Conservation (phyloP, 2,888 invertebrate species). For the Uropetala carovei region DNA sequence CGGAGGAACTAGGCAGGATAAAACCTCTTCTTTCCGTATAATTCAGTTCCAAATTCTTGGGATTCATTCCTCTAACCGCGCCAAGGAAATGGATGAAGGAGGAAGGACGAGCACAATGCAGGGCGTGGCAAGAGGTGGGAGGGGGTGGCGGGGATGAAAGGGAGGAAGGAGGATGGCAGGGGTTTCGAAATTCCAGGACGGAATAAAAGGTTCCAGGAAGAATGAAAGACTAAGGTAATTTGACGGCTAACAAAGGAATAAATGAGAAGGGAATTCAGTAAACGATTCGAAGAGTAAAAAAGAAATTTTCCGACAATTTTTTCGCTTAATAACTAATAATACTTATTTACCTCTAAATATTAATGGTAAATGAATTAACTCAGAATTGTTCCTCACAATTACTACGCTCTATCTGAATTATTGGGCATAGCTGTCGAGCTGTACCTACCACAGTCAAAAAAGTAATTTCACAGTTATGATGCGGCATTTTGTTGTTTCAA, state of each 20-base stretch:
- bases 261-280: constrained; percentile 8
- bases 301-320: background rate
- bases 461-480: too few relatives aligned
- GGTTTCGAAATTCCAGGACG: background rate
- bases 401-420: background rate
- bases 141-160: background rate
- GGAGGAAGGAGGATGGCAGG: background rate
- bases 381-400: background rate
- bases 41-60: constrained; percentile 58
- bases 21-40: constrained; percentile 35
- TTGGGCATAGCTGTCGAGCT: too few relatives aligned
- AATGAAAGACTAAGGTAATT: background rate
- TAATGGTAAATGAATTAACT: background rate
- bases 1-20: background rate
- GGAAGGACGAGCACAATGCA: background rate
- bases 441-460: too few relatives aligned
- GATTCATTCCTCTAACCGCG: constrained; percentile 56
- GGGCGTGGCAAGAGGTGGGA: constrained; percentile 10
- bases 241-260: constrained; percentile 45
- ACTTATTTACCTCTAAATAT: background rate
- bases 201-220: constrained; percentile 6
- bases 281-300: constrained; percentile 23
- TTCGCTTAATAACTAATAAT: background rate
- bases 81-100: background rate
- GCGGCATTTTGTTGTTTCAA: too few relatives aligned